Evolutionary conservation across 1,140 invertebrate species (phyloP).

Genomic region (Drosophila sp.): DNA sequence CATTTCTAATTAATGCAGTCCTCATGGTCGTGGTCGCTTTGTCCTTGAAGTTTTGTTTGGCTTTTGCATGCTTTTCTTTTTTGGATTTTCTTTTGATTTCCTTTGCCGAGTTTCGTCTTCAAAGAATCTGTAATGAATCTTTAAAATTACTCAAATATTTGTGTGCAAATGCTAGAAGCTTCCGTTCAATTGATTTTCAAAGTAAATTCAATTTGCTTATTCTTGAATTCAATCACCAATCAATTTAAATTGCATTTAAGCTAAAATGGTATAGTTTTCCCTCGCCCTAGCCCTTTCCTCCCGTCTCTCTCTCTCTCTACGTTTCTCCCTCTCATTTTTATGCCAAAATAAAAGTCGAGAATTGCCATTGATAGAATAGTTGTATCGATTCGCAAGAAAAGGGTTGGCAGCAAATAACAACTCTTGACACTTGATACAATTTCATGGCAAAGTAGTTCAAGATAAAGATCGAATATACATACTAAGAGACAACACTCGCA

Average conservation of each 20-base stretch:
- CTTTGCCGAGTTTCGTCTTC: no score
- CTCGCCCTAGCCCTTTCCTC: no score
- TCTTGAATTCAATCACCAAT: constrained; percentile 4
- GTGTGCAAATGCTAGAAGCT: background rate
- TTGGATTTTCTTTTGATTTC: background rate
- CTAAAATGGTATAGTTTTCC: constrained; percentile 5
- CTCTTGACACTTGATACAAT: background rate
- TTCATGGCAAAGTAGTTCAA: background rate
- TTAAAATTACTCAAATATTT: background rate
- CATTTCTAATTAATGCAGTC: constrained; percentile 12
- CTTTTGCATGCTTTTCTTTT: background rate
- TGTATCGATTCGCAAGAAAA: background rate
- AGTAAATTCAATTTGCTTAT: constrained; percentile 13
- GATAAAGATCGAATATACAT: constrained; percentile 1
- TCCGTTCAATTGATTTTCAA: constrained; percentile 1
- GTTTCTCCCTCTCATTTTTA: background rate
- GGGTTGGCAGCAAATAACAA: background rate
- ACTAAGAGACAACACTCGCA: background rate
- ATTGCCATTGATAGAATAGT: constrained; percentile 2
- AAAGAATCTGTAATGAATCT: background rate
- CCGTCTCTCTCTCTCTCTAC: no score
- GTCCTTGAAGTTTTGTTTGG: background rate
- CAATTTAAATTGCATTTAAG: constrained; percentile 8
- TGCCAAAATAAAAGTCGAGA: background rate
- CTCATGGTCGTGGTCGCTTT: background rate